Evolutionary conservation across 1,140 invertebrate genomes (phyloP).

Genomic region (Monomorium pharaonis): DNA sequence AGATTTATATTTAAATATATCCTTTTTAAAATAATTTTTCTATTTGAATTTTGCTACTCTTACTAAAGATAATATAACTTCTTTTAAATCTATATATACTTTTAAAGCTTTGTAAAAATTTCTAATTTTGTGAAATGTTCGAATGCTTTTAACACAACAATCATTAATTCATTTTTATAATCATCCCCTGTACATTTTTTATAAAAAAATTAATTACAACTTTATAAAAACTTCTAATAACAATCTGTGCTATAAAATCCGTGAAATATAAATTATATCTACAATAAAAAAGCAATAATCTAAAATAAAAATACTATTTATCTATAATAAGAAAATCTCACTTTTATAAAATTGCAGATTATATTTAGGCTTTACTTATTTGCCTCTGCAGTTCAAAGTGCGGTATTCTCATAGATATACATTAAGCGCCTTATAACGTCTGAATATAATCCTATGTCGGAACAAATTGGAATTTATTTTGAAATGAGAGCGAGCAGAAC

Average conservation of each 20-base stretch:
- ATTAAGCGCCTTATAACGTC: conserved; percentile 23
- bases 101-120: neutral
- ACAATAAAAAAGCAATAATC: neutral
- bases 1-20: neutral
- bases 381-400: neutral
- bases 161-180: too few species aligned
- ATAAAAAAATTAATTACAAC: neutral
- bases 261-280: neutral
- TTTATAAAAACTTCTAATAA: neutral
- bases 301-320: neutral
- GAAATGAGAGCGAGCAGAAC: conserved; percentile 17
- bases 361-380: conserved; percentile 18
- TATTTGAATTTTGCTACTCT: neutral
- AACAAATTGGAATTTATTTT: conserved; percentile 52
- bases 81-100: neutral
- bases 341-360: neutral
- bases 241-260: too few species aligned
- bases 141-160: neutral
- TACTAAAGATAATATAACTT: neutral
- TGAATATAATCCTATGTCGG: conserved; percentile 24
- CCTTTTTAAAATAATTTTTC: neutral
- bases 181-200: neutral
- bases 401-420: conserved; percentile 6
- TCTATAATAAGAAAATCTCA: neutral
- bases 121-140: neutral